Evolutionary conservation across 2,888 invertebrate species (phyloP).

Genomic region (Lamproptera curius): DNA sequence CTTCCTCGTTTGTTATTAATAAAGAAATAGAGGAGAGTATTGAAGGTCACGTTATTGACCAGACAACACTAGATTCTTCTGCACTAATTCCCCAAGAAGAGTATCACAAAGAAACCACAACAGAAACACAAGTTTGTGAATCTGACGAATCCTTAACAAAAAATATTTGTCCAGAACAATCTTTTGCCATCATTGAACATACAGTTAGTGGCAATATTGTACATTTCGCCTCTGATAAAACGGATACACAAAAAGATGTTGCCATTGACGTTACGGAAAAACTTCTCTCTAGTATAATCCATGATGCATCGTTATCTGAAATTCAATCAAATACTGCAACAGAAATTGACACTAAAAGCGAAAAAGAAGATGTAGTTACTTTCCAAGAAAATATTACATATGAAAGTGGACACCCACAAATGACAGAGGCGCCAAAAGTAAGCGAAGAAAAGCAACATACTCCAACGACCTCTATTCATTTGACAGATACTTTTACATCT

Average conservation of each 20-base stretch:
- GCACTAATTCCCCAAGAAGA: too few relatives aligned
- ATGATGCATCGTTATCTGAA: background rate
- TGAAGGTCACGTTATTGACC: too few relatives aligned
- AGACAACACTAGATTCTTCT: too few relatives aligned
- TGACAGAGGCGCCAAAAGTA: background rate
- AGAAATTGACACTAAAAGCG: background rate
- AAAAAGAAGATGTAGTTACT: background rate
- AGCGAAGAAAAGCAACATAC: background rate
- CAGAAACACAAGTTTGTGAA: too few relatives aligned
- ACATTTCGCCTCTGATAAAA: background rate
- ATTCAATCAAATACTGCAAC: background rate
- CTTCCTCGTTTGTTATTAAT: too few relatives aligned
- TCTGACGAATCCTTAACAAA: background rate
- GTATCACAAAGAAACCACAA: too few relatives aligned
- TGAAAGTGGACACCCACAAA: background rate
- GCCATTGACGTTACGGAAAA: conserved; percentile 9
- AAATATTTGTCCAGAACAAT: background rate
- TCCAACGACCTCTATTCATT: too few relatives aligned
- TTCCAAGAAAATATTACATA: background rate
- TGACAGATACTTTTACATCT: background rate
- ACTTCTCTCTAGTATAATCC: conserved; percentile 16
- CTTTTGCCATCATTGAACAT: background rate
- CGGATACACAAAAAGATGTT: conserved; percentile 7
- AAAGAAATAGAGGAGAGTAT: too few relatives aligned
- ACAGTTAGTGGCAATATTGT: background rate